Evolutionary conservation across 1,140 invertebrate genomes (phyloP).

Genomic region (Drosophila orena): DNA sequence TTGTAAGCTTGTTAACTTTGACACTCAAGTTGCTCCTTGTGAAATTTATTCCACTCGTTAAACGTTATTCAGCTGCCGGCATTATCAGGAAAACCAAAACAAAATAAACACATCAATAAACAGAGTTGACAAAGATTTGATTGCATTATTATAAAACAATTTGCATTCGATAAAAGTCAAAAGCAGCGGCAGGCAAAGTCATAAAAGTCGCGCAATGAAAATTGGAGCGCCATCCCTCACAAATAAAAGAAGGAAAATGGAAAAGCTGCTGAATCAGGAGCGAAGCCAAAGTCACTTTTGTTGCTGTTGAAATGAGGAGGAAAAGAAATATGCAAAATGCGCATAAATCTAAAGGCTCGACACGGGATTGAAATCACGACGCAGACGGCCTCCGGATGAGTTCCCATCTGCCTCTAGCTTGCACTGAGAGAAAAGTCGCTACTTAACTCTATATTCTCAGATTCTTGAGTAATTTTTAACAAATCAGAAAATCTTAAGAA

Average conservation of each 20-base stretch:
- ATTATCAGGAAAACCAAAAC: slow-evolving; percentile 58
- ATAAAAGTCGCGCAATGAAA: slow-evolving; percentile 82
- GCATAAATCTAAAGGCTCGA: slow-evolving; percentile 76
- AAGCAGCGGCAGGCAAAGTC: slow-evolving; percentile 71
- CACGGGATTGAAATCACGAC: slow-evolving; percentile 61
- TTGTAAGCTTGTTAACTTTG: slow-evolving; percentile 39
- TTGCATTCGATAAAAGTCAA: slow-evolving; percentile 80
- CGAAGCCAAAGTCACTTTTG: slow-evolving; percentile 55
- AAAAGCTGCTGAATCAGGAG: slow-evolving; percentile 47
- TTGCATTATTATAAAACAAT: slow-evolving; percentile 82
- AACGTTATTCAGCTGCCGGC: slow-evolving; percentile 43
- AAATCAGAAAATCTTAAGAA: too few species aligned
- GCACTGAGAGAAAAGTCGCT: slow-evolving; percentile 10
- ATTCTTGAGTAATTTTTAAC: too few species aligned
- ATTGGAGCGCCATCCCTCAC: slow-evolving; percentile 36
- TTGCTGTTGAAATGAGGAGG: slow-evolving; percentile 55
- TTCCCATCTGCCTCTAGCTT: slow-evolving; percentile 20
- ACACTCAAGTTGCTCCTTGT: slow-evolving; percentile 9
- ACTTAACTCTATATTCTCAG: too few species aligned
- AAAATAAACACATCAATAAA: slow-evolving; percentile 79
- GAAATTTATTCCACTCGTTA: slow-evolving; percentile 32
- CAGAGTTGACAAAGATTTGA: slow-evolving; percentile 76
- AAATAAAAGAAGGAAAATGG: not conserved
- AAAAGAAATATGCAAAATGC: slow-evolving; percentile 79
- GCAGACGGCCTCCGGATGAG: slow-evolving; percentile 31